Evolutionary conservation across 2,113 vertebrate species (phyloP), one percentile per base, ranked within the genome.

Genomic region (Nothobranchius kuhntae): DNA sequence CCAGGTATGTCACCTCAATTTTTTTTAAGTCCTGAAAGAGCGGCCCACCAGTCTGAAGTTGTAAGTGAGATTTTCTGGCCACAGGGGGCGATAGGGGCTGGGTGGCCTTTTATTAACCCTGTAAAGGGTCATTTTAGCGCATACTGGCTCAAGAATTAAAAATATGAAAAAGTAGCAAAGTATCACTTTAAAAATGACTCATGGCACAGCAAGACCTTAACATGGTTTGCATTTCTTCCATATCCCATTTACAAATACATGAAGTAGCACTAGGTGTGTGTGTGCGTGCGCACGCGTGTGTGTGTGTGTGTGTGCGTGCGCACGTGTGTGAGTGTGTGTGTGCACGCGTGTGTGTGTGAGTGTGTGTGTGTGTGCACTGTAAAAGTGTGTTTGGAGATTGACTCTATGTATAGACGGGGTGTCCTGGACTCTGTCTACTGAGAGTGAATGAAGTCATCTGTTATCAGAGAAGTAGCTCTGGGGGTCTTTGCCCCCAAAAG

Each of bases 361-460:
- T 65, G 78, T 75, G 65, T 59, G 45, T 2, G 51, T 70, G 72
- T 63, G 62, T 40, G 59, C 74, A 30, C 7, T 55, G 69, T 53
- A 46, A 38, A 63, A 60, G 77, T 76, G 70, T 57, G 54, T 67
- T 58, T 77, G 40, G 76, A 75, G 80, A 85, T 86, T 85, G 30
- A 30, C 30, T 30, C 30, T 30, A 30, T 30, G 30, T 30, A 30
- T 30, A 82, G n/a, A 51, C 64, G 75, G 71, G 36, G 75, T 57
- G 77, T 81, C 57, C 60, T 68, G 61, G 73, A 75, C 58, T 80
- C 50, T 62, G 77, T 80, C 77, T 53, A 58, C 38, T 77, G 57
- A 63, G 79, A 87, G 81, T 77, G 72, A 80, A 72, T 89, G 81
- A 90, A 87, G 83, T 89, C 90, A 89, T 87, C 80, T 64, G 67